Percentiles rank a stretch among this genome's conserved stretches.
phyloP scores from a whole-genome alignment of 2,888 invertebrate species.

The Hypena proboscidalis region DNA sequence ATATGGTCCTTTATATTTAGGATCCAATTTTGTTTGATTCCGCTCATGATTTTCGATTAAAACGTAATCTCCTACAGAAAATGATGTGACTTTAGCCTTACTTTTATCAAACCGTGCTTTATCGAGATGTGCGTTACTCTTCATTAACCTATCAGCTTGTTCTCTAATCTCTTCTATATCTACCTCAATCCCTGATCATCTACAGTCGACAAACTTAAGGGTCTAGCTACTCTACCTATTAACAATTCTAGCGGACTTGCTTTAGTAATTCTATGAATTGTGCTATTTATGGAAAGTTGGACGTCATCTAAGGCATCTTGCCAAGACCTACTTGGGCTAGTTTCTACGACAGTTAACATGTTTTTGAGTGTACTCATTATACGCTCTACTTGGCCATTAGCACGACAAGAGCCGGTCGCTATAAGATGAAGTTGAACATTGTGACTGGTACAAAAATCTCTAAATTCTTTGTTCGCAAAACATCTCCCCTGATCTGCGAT shows the following conservation, averaged over 20 bases:
- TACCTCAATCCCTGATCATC: conserved; percentile 11
- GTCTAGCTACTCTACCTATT: too few relatives aligned
- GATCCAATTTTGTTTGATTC: conserved; percentile 29
- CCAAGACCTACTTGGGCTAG: neutral
- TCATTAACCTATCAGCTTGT: neutral
- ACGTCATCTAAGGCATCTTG: neutral
- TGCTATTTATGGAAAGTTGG: neutral
- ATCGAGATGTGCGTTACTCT: neutral
- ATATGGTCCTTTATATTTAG: conserved; percentile 28
- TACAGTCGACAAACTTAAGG: too few relatives aligned
- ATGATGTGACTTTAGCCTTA: conserved; percentile 10
- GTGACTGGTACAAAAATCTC: neutral
- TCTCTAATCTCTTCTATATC: conserved; percentile 14
- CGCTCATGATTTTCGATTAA: conserved; percentile 27
- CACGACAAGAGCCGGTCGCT: conserved; percentile 2
- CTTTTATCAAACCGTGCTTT: conserved; percentile 1
- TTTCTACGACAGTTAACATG: conserved; percentile 4
- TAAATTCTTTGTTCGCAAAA: conserved; percentile 1
- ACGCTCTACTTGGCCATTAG: conserved; percentile 5
- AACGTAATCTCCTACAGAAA: conserved; percentile 3
- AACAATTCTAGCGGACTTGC: too few relatives aligned
- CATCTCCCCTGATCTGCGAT: conserved; percentile 3
- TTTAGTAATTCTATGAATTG: neutral
- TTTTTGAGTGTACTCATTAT: too few relatives aligned
- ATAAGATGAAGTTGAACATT: conserved; percentile 1